Evolutionary conservation across 2,113 vertebrate species (phyloP).

Genomic region (Mungos mungo): DNA sequence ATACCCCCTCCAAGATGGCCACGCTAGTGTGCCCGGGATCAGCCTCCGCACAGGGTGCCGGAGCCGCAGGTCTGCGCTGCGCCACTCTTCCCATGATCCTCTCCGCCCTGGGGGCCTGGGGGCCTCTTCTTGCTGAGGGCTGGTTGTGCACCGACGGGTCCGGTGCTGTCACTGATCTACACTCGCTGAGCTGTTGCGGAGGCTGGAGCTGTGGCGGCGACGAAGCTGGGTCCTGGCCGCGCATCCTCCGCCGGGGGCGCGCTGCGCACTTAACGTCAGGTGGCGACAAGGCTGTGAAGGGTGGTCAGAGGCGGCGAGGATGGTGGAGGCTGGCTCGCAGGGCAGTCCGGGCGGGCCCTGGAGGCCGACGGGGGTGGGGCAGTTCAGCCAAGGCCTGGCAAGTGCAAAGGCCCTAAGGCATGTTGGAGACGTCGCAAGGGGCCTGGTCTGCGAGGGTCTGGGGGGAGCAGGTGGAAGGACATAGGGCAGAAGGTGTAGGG

Average conservation of each 20-base stretch:
- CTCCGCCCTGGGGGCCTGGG: rapidly evolving
- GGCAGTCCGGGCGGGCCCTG: neutral
- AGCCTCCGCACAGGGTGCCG: rapidly evolving
- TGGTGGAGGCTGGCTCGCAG: rapidly evolving
- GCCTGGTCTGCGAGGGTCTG: rapidly evolving
- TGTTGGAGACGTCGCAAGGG: too few species aligned
- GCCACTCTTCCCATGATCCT: rapidly evolving
- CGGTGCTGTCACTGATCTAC: rapidly evolving
- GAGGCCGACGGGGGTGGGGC: rapidly evolving
- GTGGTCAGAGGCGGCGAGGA: rapidly evolving
- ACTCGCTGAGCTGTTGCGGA: rapidly evolving
- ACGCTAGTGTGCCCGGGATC: neutral
- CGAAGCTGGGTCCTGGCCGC: too few species aligned
- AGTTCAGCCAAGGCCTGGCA: neutral
- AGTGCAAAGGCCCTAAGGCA: neutral
- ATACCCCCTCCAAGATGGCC: rapidly evolving
- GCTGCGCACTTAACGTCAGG: neutral
- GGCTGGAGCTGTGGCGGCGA: rapidly evolving
- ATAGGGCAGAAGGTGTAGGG: neutral
- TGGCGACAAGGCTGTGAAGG: rapidly evolving
- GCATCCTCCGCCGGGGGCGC: too few species aligned
- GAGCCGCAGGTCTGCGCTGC: rapidly evolving
- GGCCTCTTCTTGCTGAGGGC: rapidly evolving
- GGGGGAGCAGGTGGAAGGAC: neutral
- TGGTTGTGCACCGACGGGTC: rapidly evolving